phyloP scores from a whole-genome alignment of 2,797 vertebrate genomes.

The Xiphophorus birchmanni region DNA sequence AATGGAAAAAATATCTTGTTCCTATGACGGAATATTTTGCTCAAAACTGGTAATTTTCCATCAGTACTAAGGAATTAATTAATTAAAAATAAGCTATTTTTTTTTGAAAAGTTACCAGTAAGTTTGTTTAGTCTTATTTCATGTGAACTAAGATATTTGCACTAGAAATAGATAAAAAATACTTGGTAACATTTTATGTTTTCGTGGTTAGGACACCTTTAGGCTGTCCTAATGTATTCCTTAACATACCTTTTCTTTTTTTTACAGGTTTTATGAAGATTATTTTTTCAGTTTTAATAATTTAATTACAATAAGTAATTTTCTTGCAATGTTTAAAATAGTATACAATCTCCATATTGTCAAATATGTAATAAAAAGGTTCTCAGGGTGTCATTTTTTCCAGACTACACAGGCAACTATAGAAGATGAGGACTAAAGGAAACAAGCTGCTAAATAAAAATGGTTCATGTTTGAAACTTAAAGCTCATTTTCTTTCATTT shows the following conservation, averaged over 20 bases:
- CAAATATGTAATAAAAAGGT: not conserved
- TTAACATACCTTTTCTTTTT: not conserved
- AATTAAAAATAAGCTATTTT: no score
- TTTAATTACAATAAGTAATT: not conserved
- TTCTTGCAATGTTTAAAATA: not conserved
- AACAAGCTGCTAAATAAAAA: not conserved
- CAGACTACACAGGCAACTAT: no score
- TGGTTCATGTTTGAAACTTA: not conserved
- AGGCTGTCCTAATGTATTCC: not conserved
- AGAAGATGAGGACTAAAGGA: not conserved
- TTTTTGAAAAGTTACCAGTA: no score
- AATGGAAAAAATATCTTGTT: no score
- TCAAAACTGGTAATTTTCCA: no score
- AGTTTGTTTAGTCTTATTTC: no score
- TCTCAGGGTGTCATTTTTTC: not conserved
- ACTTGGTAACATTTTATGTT: no score
- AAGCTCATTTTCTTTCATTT: not conserved
- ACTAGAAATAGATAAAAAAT: no score
- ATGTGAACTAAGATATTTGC: no score
- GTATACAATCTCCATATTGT: not conserved
- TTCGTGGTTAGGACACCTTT: no score
- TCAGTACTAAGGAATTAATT: no score
- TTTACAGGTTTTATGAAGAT: not conserved
- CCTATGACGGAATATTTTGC: no score
- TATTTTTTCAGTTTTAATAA: not conserved